A percentile compares a stretch with the other conserved stretches of the same genome.
Evolutionary conservation across 1,140 invertebrate genomes (phyloP).

Genomic region (Drosophila eugracilis): DNA sequence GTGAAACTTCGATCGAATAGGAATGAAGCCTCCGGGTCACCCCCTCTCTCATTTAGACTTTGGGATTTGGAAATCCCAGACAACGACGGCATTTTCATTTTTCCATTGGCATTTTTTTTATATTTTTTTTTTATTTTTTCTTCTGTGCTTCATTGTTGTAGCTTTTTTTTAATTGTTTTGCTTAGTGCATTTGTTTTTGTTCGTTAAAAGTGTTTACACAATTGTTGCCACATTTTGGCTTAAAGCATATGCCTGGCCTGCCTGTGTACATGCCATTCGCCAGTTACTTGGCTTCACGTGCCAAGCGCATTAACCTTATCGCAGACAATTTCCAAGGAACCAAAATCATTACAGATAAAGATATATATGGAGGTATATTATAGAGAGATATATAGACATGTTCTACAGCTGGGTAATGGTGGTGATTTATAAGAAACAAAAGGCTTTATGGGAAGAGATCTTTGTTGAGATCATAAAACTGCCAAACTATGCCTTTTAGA

Average conservation of each 20-base stretch:
- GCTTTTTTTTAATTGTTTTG: slow-evolving; percentile 53
- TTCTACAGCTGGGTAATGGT: too few species aligned
- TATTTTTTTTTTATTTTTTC: slow-evolving; percentile 14
- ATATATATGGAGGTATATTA: not conserved
- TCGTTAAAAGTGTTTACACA: slow-evolving; percentile 44
- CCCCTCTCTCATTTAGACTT: slow-evolving; percentile 6
- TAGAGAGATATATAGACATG: too few species aligned
- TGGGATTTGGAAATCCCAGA: slow-evolving; percentile 32
- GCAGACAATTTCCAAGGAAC: slow-evolving; percentile 6
- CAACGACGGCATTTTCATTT: slow-evolving; percentile 19
- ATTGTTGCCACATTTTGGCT: slow-evolving; percentile 45
- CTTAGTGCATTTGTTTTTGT: slow-evolving; percentile 30
- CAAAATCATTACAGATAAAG: slow-evolving; percentile 1
- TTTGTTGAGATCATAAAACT: too few species aligned
- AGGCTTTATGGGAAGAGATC: too few species aligned
- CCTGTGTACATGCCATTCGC: not conserved
- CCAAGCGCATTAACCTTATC: slow-evolving; percentile 45
- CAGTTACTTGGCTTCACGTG: slow-evolving; percentile 2
- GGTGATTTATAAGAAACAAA: too few species aligned
- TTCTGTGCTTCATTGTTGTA: slow-evolving; percentile 20
- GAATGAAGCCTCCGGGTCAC: not conserved
- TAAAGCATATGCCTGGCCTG: slow-evolving; percentile 8
- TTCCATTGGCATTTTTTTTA: slow-evolving; percentile 7
- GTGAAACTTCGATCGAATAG: slow-evolving; percentile 21
- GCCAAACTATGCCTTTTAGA: too few species aligned